Evolutionary conservation across 1,140 invertebrate genomes (phyloP), one percentile per base, ranked within the genome.

Genomic region (Saccostrea glomerata): DNA sequence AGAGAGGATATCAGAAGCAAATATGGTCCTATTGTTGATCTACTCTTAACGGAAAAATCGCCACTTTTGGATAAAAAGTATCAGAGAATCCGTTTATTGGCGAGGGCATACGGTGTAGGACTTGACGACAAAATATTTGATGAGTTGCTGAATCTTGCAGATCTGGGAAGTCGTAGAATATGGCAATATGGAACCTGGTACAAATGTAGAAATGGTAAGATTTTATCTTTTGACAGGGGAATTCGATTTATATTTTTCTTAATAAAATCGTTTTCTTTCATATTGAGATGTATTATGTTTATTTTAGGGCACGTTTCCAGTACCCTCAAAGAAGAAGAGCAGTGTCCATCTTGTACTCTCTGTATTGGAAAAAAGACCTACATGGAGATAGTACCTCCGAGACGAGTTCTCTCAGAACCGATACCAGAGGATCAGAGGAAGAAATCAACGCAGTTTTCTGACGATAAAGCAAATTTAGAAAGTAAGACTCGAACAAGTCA

Each of bases 121-220:
- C 47, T 55, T 47, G 70, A 15, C 6, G 86, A 73, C n/a, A 25
- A 11, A 63, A 55, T 23, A 20, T 88, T 55, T 30, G 36, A 36
- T 60, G 63, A 83, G 11, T 60, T 82, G 6, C 87, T 95, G n/a
- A 93, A 93, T 30, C 93, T 96, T 6, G 95, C 92, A 4, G 94
- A 96, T 54, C 82, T 93, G 55, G 96, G 97, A 93, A 94, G 94
- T 86, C 90, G 93, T 25, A 91, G 96, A 93, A 96, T 97, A 73
- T 58, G 3, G 13, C 92, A 89, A 30, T 93, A 95, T 88, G 97
- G 97, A 0, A 96, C 96, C 92, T 97, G 97, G 97, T 97, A 94
- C 90, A 96, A 96, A 91, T 97, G 97, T 94, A 96, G 96, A 2
- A 97, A 97, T 73, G 93, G 93, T 92, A 83, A 88, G 89, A 89